Conservation (phyloP, 37 sponge, comb jelly and placozoan species). For the Hexactinellida sp. region DNA sequence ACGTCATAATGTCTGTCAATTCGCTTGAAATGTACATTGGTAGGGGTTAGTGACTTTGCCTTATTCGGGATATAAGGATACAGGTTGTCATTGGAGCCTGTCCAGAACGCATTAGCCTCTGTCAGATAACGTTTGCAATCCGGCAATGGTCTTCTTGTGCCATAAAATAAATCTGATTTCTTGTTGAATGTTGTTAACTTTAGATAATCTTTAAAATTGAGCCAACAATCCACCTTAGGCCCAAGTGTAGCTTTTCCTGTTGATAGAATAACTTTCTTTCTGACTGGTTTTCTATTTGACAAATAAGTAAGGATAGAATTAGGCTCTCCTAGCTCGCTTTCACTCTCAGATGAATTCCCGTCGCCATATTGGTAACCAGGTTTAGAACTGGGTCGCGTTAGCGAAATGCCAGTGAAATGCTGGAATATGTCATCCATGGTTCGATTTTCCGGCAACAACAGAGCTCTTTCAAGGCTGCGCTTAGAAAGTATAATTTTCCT, state of each 20-base stretch:
- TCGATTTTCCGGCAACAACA: background rate
- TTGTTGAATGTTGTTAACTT: background rate
- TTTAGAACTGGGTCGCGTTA: background rate
- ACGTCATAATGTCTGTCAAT: background rate
- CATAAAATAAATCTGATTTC: background rate
- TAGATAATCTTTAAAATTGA: background rate
- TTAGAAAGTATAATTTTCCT: background rate
- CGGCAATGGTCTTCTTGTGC: background rate
- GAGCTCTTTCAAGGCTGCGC: background rate
- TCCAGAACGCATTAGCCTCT: background rate
- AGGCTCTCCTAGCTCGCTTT: background rate
- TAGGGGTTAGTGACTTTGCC: background rate
- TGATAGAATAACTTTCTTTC: background rate
- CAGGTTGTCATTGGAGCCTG: background rate
- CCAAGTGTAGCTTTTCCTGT: background rate
- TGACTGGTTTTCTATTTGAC: background rate
- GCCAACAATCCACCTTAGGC: background rate
- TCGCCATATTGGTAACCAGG: background rate
- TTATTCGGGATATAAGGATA: background rate
- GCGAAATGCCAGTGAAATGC: background rate
- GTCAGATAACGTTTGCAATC: background rate
- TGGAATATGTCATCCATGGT: background rate
- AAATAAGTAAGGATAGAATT: background rate
- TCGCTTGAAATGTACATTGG: background rate
- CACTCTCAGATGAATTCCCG: conserved; percentile 6